Evolutionary conservation across 2,888 invertebrate genomes (phyloP).

Genomic region (Anthrax anthrax): DNA sequence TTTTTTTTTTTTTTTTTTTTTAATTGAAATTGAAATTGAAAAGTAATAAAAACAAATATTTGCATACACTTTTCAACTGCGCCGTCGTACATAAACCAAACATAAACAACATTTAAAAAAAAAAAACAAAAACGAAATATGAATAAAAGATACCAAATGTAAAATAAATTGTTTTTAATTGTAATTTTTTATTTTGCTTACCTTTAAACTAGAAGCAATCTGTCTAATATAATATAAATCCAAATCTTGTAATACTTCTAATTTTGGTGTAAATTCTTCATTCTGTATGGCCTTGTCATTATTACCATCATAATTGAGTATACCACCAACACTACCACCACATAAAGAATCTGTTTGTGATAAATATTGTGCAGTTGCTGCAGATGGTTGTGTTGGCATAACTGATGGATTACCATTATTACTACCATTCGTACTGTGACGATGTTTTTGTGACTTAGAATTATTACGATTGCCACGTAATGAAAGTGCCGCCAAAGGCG

Average conservation of each 20-base stretch:
- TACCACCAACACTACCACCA: background rate
- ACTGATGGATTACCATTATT: conserved; percentile 1
- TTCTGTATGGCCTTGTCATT: conserved; percentile 6
- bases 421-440: conserved; percentile 22
- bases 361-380: background rate
- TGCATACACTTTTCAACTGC: too few species aligned
- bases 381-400: background rate
- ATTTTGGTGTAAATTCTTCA: conserved; percentile 24
- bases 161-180: too few species aligned
- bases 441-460: conserved; percentile 19
- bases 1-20: too few species aligned
- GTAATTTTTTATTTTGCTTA: conserved; percentile 22
- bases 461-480: conserved; percentile 25
- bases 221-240: conserved; percentile 41
- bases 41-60: too few species aligned
- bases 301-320: background rate
- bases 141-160: too few species aligned
- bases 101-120: too few species aligned
- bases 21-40: too few species aligned
- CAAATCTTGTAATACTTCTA: conserved; percentile 38
- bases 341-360: background rate
- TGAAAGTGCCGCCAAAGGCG: conserved; percentile 35
- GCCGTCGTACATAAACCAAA: too few species aligned
- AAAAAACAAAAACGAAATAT: too few species aligned
- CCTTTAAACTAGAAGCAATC: conserved; percentile 41